Evolutionary conservation across 1,140 invertebrate genomes (phyloP), one percentile per base, ranked within the genome.

Genomic region (Laupala kohalensis): DNA sequence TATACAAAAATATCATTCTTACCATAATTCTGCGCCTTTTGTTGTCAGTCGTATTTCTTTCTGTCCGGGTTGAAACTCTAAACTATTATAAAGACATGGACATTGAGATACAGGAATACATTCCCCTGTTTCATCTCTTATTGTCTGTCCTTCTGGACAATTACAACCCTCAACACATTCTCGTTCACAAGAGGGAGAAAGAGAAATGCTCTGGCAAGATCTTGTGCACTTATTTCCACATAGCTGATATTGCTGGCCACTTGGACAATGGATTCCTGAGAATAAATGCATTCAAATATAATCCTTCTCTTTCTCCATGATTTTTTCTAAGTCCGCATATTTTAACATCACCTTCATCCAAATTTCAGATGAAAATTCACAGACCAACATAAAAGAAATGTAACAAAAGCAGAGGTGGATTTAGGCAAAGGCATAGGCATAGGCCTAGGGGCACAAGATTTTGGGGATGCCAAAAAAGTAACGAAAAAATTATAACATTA

Each of bases 91-190:
- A 64, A 81, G 80, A 78, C 94, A 97, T 0, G 89, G 87, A 79
- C 94, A 96, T 70, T 88, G 80, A 0, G 84, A 85, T 24, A 91
- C 85, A 0, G 88, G 87, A 29, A 96, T 86, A 78, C 94, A 96
- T 68, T 89, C 84, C 12, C 89, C 89, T 15, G 84, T 80, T 6
- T 86, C 82, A 73, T 90, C 85, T 74, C 81, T 78, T 26, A 95
- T 78, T 2, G 92, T 87, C 78, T 90, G 83, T 23, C 92, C 92
- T 65, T 83, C 80, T 0, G 92, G 91, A 78, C 94, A 96, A 72
- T 91, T 91, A 79, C 94, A 96, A 1, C 94, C 94, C 78, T 95
- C 93, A 0, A 94, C 90, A 77, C 94, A 96, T 37, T 81, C 83
- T 19, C 84, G 83, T 64, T 80, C 81, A 78, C 90, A 91, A 29